These are phyloP conservation scores for Mechanitis mazaeus DNA, from an alignment of 2,888 invertebrate genomes.

Conservation along the genomic window DNA sequence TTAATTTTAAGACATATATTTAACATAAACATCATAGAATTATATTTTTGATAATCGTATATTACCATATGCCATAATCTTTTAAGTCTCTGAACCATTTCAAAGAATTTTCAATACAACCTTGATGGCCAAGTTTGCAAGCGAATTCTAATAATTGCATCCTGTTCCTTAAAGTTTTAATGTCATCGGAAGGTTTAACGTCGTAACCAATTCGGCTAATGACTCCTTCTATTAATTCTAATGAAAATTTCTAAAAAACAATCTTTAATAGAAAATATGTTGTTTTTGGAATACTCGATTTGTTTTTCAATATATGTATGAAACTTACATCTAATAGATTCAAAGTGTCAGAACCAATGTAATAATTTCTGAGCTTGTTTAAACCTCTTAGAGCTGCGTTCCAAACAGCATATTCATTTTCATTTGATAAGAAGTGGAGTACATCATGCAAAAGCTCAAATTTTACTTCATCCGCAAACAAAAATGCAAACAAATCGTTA, in stretches of 20 bases:
- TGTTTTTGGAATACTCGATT: not conserved
- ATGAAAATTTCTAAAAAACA: conserved; percentile 43
- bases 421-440: conserved; percentile 79
- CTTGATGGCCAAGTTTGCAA: conserved; percentile 77
- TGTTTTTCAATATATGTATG: not conserved
- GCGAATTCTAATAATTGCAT: conserved; percentile 77
- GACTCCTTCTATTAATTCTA: conserved; percentile 41
- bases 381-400: conserved; percentile 76
- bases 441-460: conserved; percentile 78
- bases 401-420: conserved; percentile 86
- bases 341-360: conserved; percentile 45
- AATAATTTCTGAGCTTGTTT: conserved; percentile 54
- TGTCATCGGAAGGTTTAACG: conserved; percentile 48
- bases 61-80: conserved; percentile 53
- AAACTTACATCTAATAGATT: conserved; percentile 49
- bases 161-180: conserved; percentile 75
- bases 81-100: conserved; percentile 44
- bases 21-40: too few species aligned
- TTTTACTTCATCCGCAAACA: conserved; percentile 75
- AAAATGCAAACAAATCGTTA: conserved; percentile 85
- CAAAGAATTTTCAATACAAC: conserved; percentile 64
- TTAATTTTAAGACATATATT: too few species aligned
- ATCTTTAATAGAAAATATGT: not conserved
- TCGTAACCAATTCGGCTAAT: conserved; percentile 71
- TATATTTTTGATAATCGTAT: conserved; percentile 8